phyloP scores from a whole-genome alignment of 2,888 invertebrate species.

The Spilarctia lutea region DNA sequence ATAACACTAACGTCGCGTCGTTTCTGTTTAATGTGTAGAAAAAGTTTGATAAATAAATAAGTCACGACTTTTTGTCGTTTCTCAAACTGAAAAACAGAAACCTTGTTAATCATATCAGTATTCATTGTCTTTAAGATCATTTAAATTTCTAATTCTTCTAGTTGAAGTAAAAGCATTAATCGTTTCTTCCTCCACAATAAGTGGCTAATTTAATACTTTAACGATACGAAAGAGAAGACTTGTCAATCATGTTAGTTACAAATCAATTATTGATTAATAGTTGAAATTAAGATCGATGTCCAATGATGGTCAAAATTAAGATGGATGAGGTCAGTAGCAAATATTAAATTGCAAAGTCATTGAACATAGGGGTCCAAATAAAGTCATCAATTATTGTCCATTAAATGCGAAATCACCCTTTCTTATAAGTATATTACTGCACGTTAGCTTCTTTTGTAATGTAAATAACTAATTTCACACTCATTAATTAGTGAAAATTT shows the following conservation, averaged over 20 bases:
- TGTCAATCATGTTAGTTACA: background rate
- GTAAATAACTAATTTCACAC: conserved; percentile 20
- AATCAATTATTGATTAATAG: background rate
- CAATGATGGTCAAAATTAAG: conserved; percentile 35
- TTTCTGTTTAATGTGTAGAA: background rate
- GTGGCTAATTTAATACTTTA: background rate
- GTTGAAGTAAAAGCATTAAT: no score
- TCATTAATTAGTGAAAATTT: conserved; percentile 11
- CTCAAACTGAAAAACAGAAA: no score
- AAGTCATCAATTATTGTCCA: conserved; percentile 19
- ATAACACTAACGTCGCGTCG: accelerated
- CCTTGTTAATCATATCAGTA: background rate
- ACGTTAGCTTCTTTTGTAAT: conserved; percentile 11
- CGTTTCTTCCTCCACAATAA: background rate
- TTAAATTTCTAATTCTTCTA: background rate
- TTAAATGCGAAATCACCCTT: conserved; percentile 41
- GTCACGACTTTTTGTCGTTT: background rate
- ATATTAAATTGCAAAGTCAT: conserved; percentile 29
- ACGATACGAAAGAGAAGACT: background rate
- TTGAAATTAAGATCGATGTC: conserved; percentile 19
- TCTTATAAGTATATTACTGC: conserved; percentile 17
- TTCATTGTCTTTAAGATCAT: background rate
- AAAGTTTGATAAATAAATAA: background rate
- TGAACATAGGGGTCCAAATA: conserved; percentile 37
- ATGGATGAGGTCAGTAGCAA: conserved; percentile 30